Base-by-base conservation (phyloP, 1,140 invertebrate species). In the Leucophenga varia region DNA sequence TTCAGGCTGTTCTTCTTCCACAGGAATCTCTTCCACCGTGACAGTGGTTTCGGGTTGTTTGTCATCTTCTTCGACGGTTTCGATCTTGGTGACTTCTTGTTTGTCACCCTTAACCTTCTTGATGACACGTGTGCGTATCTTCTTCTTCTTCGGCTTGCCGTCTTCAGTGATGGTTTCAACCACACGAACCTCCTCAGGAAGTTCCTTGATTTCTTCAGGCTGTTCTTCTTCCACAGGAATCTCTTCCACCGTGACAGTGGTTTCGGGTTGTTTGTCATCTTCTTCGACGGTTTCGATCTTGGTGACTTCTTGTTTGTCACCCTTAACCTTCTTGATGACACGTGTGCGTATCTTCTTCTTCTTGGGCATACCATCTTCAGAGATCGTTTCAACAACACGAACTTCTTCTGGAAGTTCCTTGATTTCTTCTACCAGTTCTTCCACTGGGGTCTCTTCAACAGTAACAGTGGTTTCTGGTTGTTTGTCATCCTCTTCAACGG, bases 251-350 rank as follows among this genome's bases (percentile, higher is more conserved):
- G 43, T 57, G 3, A 63, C 59, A 25, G 60, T 63, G 14, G 56
- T 70, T 39, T 68, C 51, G 20, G 69, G 59, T 19, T 58, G 30
- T 47, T 71, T 57, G 16, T 61, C 68, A 32, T 72, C 59, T 54
- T 77, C 69, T 57, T 76, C 70, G 12, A 73, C 54, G 1, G 69
- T 74, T 5, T 75, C 61, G 40, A 72, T 70, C 42, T 65, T 54
- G n/a, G 54, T 72, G 19, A 68, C 57, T 52, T 67, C 54, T 55
- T 75, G 60, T 20, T 64, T 57, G 1, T 47, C 48, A 14, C 59
- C 64, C 12, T 55, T 61, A 17, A 59, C 55, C 46, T 58, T 71
- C 44, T 61, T 55, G 42, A 57, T 61, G 0, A 55, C 43, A 9
- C 51, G 52, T 42, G 63, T 64, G 39, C 49, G 65, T 0, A 43